phyloP scores from a whole-genome alignment of 2,797 vertebrate species.

The Sternotherus odoratus region DNA sequence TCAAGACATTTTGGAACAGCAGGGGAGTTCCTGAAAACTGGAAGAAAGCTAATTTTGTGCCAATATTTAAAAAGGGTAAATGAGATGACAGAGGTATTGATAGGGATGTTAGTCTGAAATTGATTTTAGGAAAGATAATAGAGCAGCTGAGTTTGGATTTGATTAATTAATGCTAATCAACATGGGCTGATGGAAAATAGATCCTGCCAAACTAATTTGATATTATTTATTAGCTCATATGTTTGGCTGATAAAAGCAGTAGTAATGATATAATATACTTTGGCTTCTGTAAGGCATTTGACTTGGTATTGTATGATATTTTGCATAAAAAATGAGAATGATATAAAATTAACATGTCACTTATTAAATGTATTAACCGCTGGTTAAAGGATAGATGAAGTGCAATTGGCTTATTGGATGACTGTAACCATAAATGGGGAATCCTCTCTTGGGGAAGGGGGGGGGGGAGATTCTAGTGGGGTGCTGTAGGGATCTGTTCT shows the following conservation, averaged over 20 bases:
- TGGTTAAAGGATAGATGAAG: neutral
- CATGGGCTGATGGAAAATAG: no score
- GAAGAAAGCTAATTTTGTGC: no score
- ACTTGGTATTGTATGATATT: neutral
- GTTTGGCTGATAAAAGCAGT: neutral
- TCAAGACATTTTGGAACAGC: no score
- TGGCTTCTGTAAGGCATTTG: neutral
- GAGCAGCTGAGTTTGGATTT: no score
- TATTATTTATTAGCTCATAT: neutral
- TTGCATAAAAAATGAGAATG: neutral
- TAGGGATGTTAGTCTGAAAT: no score
- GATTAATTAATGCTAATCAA: no score
- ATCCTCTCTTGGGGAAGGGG: neutral
- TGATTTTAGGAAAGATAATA: no score
- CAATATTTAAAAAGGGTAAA: no score
- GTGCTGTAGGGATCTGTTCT: neutral
- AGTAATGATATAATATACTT: neutral
- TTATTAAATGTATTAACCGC: neutral
- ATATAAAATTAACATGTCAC: neutral
- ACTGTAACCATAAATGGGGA: neutral
- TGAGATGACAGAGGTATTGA: no score
- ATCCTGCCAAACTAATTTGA: neutral
- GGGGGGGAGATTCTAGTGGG: no score
- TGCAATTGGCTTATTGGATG: neutral
- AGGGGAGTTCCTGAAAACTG: no score